Evolutionary conservation across 2,113 vertebrate species (phyloP).

Genomic region (Balaeniceps rex): DNA sequence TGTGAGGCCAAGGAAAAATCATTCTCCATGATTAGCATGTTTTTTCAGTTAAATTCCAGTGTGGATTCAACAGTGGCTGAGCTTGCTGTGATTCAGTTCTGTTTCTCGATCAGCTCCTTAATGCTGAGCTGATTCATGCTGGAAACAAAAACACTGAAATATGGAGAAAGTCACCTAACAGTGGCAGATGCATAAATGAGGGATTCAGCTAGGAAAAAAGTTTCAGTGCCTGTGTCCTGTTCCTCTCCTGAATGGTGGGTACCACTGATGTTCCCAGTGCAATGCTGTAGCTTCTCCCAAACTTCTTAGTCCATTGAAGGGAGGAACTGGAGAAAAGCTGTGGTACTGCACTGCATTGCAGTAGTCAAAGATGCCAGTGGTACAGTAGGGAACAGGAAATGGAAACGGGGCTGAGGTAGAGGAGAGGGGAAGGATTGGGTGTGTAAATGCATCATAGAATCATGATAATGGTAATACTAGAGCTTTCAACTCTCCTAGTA

Average conservation of each 20-base stretch:
- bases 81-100: background rate
- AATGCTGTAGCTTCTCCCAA: background rate
- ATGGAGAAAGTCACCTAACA: background rate
- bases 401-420: background rate
- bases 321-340: background rate
- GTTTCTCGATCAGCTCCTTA: background rate
- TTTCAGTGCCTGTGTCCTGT: background rate
- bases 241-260: background rate
- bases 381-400: background rate
- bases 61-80: background rate
- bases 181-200: background rate
- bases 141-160: background rate
- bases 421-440: background rate
- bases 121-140: background rate
- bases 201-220: background rate
- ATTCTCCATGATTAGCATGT: background rate
- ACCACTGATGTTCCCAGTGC: background rate
- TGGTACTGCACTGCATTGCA: background rate
- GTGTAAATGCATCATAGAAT: too few relatives aligned
- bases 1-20: background rate
- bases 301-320: background rate
- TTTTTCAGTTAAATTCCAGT: background rate
- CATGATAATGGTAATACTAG: background rate
- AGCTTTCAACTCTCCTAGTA: background rate
- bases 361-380: background rate